Conservation (phyloP, 2,113 vertebrate species). For the Leucoraja erinaceus region DNA sequence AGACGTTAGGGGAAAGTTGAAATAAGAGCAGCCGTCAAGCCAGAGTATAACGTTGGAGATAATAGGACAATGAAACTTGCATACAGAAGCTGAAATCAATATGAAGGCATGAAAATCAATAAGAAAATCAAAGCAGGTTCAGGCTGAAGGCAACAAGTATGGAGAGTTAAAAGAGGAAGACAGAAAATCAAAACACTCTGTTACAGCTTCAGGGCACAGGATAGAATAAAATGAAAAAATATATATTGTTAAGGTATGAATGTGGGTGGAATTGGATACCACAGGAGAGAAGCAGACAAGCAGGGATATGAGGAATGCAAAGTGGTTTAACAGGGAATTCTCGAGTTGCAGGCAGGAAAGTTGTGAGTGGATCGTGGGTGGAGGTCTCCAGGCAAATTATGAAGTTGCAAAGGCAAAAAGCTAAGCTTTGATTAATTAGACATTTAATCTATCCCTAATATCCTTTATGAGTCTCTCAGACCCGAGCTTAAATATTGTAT, state of each 20-base stretch:
- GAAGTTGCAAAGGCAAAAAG: not conserved
- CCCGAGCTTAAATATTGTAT: not conserved
- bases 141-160: not conserved
- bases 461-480: not conserved
- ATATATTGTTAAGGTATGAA: too few species aligned
- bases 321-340: not conserved
- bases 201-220: not conserved
- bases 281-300: not conserved
- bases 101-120: not conserved
- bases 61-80: not conserved
- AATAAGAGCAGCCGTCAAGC: not conserved
- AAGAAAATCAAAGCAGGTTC: not conserved
- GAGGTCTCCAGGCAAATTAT: not conserved
- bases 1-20: not conserved
- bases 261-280: not conserved
- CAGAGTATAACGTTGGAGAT: not conserved
- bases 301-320: not conserved
- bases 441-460: not conserved
- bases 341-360: too few species aligned
- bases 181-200: not conserved
- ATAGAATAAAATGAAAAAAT: not conserved
- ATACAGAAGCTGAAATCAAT: not conserved
- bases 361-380: not conserved
- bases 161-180: not conserved
- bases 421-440: not conserved